Percentiles rank a stretch among this genome's conserved stretches.
Evolutionary conservation across 2,113 vertebrate species (phyloP).

Genomic region (Colistium nudipinnis): DNA sequence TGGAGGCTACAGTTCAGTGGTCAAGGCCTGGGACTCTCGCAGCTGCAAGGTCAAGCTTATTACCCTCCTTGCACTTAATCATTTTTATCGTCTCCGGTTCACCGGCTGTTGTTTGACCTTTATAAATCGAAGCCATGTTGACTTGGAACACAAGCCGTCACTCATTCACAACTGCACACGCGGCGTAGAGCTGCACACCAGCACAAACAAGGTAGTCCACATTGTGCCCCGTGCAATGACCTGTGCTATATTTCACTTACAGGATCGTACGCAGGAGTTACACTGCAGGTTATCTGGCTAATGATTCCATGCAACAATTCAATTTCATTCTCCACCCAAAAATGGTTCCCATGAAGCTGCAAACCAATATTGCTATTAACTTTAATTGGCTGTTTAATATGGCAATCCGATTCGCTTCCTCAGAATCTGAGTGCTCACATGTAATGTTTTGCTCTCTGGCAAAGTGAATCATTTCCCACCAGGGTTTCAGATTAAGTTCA

Average conservation of each 20-base stretch:
- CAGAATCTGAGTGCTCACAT: constrained; percentile 26
- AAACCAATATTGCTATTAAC: constrained; percentile 51
- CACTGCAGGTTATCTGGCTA: constrained; percentile 32
- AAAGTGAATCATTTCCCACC: constrained; percentile 13
- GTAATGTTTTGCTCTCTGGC: constrained; percentile 15
- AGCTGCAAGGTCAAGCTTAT: constrained; percentile 85
- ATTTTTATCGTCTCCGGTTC: constrained; percentile 45
- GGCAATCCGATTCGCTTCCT: constrained; percentile 54
- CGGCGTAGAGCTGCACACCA: background rate
- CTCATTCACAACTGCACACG: background rate
- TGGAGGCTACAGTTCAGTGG: constrained; percentile 90
- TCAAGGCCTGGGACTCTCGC: constrained; percentile 94
- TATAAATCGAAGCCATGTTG: constrained; percentile 10
- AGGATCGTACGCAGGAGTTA: constrained; percentile 15
- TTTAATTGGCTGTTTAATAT: constrained; percentile 64
- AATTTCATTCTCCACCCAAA: constrained; percentile 22
- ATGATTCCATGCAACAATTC: constrained; percentile 43
- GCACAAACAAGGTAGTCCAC: background rate
- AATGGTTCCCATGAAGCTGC: constrained; percentile 45
- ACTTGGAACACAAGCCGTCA: constrained; percentile 1
- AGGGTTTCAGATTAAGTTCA: constrained; percentile 45
- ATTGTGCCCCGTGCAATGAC: constrained; percentile 1
- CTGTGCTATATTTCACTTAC: constrained; percentile 13
- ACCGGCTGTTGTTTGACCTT: constrained; percentile 25
- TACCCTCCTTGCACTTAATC: constrained; percentile 41